Percentiles rank a stretch among this genome's conserved stretches.
phyloP scores from a whole-genome alignment of 2,888 invertebrate genomes.

The Julus scanicus region DNA sequence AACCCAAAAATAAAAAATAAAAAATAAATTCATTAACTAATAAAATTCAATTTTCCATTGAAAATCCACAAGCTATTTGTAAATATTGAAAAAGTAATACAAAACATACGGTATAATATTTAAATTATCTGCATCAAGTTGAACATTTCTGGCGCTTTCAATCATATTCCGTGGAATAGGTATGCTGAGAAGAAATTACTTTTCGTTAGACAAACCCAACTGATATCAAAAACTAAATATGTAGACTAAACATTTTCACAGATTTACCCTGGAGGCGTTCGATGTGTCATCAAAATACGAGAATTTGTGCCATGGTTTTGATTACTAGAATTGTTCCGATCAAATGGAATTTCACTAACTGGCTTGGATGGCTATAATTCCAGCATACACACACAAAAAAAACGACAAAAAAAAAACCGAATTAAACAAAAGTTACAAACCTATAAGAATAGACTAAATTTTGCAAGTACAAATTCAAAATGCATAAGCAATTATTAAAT shows the following conservation, averaged over 20 bases:
- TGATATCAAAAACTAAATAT: too few relatives aligned
- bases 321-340: neutral
- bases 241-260: too few relatives aligned
- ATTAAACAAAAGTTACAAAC: too few relatives aligned
- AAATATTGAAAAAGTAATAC: neutral
- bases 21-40: too few relatives aligned
- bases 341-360: neutral
- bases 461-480: neutral
- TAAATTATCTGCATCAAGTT: neutral
- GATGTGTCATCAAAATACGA: too few relatives aligned
- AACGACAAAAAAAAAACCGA: too few relatives aligned
- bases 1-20: too few relatives aligned
- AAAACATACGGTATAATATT: neutral
- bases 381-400: neutral
- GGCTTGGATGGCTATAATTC: neutral
- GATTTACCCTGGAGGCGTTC: too few relatives aligned
- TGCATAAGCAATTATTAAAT: neutral
- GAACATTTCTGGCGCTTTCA: neutral
- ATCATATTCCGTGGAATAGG: neutral
- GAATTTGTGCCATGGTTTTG: too few relatives aligned
- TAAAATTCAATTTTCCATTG: too few relatives aligned
- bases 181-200: neutral
- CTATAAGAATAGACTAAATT: neutral
- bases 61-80: too few relatives aligned
- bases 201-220: too few relatives aligned